A percentile compares a stretch with the other conserved stretches of the same genome.
Evolutionary conservation across 2,888 invertebrate genomes (phyloP).

Genomic region (Tortricodes alternella): DNA sequence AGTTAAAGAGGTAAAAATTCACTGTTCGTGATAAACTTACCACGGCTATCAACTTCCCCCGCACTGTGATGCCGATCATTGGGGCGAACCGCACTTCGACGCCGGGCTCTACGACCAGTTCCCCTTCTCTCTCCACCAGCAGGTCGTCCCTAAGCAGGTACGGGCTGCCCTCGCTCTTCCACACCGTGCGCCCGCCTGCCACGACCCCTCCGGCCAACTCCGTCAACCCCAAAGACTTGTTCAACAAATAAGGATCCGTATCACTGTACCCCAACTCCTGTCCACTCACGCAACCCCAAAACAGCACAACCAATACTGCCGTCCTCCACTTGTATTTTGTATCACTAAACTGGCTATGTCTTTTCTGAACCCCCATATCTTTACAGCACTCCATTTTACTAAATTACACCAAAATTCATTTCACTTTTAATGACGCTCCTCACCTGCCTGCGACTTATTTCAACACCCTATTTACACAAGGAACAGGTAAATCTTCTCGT

Average conservation of each 20-base stretch:
- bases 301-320: conserved; percentile 50
- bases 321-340: conserved; percentile 82
- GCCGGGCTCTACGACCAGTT: conserved; percentile 94
- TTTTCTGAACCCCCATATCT: conserved; percentile 75
- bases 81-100: conserved; percentile 95
- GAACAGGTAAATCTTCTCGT: conserved; percentile 49
- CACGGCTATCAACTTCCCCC: conserved; percentile 93
- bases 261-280: conserved; percentile 57
- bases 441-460: conserved; percentile 52
- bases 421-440: conserved; percentile 62
- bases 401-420: conserved; percentile 69
- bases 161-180: conserved; percentile 85
- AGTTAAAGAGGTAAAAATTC: too few relatives aligned
- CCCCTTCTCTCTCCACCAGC: conserved; percentile 89
- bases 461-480: conserved; percentile 58
- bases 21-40: conserved; percentile 86
- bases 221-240: conserved; percentile 71
- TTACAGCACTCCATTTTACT: conserved; percentile 68
- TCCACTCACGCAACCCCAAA: conserved; percentile 56
- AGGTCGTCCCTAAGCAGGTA: conserved; percentile 91
- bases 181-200: conserved; percentile 80
- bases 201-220: conserved; percentile 86
- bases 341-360: conserved; percentile 79
- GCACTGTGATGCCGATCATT: conserved; percentile 95
- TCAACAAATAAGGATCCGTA: conserved; percentile 70